Base-by-base conservation (phyloP, 2,113 vertebrate genomes). In the Turdus rufiventris region DNA sequence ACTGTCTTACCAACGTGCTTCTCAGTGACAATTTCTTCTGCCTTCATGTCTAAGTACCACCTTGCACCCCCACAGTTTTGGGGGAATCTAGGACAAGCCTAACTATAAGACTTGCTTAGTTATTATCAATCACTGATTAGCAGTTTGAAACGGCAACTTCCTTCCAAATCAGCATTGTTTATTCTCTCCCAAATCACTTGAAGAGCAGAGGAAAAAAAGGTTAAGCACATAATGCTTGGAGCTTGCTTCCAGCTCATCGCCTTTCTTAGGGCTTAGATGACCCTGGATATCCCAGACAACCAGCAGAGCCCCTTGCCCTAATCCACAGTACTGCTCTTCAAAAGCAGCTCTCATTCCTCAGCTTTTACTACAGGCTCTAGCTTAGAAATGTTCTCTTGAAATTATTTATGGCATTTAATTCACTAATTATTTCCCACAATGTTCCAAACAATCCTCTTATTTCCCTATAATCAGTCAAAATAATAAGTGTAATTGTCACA, bases 171-270 rank as follows among this genome's bases (percentile, higher is more conserved):
- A 40, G 34, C 6, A n/a, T 16, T 48, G 33, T 34, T 84, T 47
- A 54, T 67, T 85, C 79, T 79, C 21, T 25, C 10, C 3, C 5
- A 71, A 85, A 95, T 66, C 67, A 74, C 78, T 77, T 19, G 47
- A 93, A 88, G 85, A 80, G 43, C 63, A 88, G 75, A 86, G 76
- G 50, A 88, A 76, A 89, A 89, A 96, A 94, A 88, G 34, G 81
- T 95, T 97, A 97, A 95, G 79, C 28, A 85, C 85, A 91, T 94
- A 94, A 96, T 93, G 25, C 85, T 77, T 63, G 31, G 51, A 92
- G 85, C 88, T 74, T 93, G 65, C 47, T 88, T 78, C 61, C 45
- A 93, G 89, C 77, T 95, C 86, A 94, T 96, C 73, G 38, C 62
- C 50, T 74, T 91, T 74, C 85, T 91, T 80, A 96, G 25, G 65